Evolutionary conservation across 2,113 vertebrate genomes (phyloP).

Genomic region (Oncorhynchus keta): DNA sequence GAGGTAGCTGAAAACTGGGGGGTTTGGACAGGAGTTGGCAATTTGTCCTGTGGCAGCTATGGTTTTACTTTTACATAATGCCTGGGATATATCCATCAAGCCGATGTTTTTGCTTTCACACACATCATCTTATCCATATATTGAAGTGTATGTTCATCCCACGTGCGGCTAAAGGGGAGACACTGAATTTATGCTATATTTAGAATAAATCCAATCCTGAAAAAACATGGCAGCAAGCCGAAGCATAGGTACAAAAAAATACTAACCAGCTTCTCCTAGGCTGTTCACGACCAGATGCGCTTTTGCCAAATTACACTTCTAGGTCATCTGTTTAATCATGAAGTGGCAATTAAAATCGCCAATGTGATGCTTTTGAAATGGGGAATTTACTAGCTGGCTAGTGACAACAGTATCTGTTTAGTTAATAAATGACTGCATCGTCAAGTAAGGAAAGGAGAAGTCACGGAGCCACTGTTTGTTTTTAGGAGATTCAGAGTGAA

Average conservation of each 20-base stretch:
- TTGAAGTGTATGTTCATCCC: constrained; percentile 49
- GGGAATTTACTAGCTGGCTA: neutral
- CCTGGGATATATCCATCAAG: neutral
- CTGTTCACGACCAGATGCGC: constrained; percentile 21
- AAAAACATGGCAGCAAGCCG: neutral
- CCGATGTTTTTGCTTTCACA: neutral
- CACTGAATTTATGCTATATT: constrained; percentile 68
- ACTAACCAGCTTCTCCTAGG: neutral
- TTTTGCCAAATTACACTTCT: too few relatives aligned
- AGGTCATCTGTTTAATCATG: too few relatives aligned
- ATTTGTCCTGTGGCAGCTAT: neutral
- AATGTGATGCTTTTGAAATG: neutral
- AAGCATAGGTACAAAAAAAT: neutral
- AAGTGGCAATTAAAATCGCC: neutral
- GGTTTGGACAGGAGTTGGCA: neutral
- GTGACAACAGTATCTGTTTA: neutral
- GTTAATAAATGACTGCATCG: neutral
- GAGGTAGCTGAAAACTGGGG: neutral
- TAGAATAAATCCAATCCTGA: constrained; percentile 55
- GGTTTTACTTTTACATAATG: neutral
- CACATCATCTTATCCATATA: constrained; percentile 11
- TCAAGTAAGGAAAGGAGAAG: constrained; percentile 53
- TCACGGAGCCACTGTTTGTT: constrained; percentile 36
- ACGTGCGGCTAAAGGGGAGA: constrained; percentile 40
- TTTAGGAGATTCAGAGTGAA: too few relatives aligned